Base-by-base conservation (phyloP, 2,888 invertebrate species). In the Kuschelorhynchus macadamiae region DNA sequence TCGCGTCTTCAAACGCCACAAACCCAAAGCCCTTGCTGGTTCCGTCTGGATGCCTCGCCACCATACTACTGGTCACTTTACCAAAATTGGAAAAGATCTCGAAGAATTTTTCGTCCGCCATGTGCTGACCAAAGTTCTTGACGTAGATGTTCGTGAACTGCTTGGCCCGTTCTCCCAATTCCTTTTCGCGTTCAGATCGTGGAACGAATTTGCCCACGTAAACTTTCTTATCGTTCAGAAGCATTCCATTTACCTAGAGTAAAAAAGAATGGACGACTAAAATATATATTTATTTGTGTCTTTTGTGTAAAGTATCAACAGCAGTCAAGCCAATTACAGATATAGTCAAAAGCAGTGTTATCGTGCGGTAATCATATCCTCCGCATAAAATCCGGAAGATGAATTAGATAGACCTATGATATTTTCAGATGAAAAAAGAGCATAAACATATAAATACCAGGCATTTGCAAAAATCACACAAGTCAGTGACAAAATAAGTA, bases 151-250 rank as follows among this genome's bases (percentile, higher is more conserved):
- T 98, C 67, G 97, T 98, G 86, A 97, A 99, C 69, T 93, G 88
- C 82, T 95, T 96, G 47, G 96, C 95, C 80, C 94, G 95, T 82
- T 98, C 97, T 72, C 97, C 98, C 70, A 98, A 87, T 86, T 96
- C 94, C 89, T 96, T 96, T 87, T 97, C 94, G 76, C 98, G 94
- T 86, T 98, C 98, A 80, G 94, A 93, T 79, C 97, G 94, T 64
- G 98, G 96, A 83, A 98, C 94, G 85, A 99, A 99, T 84, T 95
- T 93, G 74, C 99, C 99, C 70, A 98, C 97, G 82, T 95, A 97
- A 9, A 96, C 98, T 87, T 98, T 98, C 85, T 99, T 98, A 65
- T 95, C 96, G 84, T 98, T 98, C 79, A 99, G 87, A 85, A 99
- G 91, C 99, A 99, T 99, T 69, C 93, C 93, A 61, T 99, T 99